These are phyloP conservation scores for Pipistrellus pygmaeus DNA, from an alignment of 2,797 vertebrate genomes.

Conservation along the genomic window DNA sequence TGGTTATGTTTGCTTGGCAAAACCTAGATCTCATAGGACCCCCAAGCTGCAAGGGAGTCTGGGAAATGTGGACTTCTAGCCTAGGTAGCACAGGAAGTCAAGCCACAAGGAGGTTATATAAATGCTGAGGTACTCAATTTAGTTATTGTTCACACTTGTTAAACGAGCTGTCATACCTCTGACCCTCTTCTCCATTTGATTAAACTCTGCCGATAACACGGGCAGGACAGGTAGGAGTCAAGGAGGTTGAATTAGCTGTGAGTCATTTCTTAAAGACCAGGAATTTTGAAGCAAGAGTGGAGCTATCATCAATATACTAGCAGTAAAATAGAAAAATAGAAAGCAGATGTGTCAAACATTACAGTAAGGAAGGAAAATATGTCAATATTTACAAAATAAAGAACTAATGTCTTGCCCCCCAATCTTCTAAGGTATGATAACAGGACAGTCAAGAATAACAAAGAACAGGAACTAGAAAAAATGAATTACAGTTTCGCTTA, in stretches of 20 bases:
- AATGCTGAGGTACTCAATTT: background rate
- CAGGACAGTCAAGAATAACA: slow-evolving; percentile 70
- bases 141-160: background rate
- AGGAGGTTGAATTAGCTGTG: background rate
- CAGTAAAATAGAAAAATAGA: slow-evolving; percentile 60
- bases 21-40: background rate
- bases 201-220: background rate
- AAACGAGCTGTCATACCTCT: background rate
- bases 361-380: slow-evolving; percentile 52
- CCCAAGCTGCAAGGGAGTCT: slow-evolving; percentile 5
- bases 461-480: slow-evolving; percentile 48
- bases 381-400: slow-evolving; percentile 66
- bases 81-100: background rate
- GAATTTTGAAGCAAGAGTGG: slow-evolving; percentile 43
- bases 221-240: background rate
- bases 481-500: slow-evolving; percentile 50
- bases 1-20: background rate
- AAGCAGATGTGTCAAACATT: slow-evolving; percentile 62
- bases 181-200: background rate
- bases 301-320: slow-evolving; percentile 4
- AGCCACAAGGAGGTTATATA: background rate
- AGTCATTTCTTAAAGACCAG: slow-evolving; percentile 24
- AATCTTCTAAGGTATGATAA: background rate
- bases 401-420: background rate
- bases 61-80: background rate